Percentiles rank a stretch among this genome's conserved stretches.
phyloP scores from a whole-genome alignment of 2,797 vertebrate species.

The Choloepus didactylus region DNA sequence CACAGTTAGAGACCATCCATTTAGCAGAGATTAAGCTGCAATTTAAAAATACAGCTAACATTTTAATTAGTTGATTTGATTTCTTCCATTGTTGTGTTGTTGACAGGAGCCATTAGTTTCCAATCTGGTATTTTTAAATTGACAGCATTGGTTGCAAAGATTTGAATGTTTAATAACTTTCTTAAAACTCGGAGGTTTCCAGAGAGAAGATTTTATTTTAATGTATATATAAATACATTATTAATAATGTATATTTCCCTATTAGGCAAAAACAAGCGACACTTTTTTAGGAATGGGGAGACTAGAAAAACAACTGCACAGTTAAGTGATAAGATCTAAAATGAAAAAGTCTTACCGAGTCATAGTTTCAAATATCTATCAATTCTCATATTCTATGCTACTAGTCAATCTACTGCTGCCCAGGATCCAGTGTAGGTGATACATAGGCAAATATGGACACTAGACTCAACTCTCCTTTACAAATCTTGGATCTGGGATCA shows the following conservation, averaged over 20 bases:
- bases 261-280: background rate
- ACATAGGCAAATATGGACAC: accelerated
- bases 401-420: background rate
- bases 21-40: constrained; percentile 49
- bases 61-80: background rate
- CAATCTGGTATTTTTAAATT: constrained; percentile 63
- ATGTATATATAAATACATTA: background rate
- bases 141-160: background rate
- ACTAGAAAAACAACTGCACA: background rate
- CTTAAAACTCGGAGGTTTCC: background rate
- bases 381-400: background rate
- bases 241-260: background rate
- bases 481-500: background rate
- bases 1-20: background rate
- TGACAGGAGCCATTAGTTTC: constrained; percentile 61
- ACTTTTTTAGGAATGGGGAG: background rate
- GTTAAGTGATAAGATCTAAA: background rate
- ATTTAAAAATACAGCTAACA: constrained; percentile 56
- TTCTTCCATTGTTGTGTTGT: background rate
- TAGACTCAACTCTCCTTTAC: background rate
- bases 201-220: background rate
- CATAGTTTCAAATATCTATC: background rate
- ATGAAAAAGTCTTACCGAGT: background rate
- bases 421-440: accelerated
- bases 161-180: constrained; percentile 60